Evolutionary conservation across 1,140 invertebrate genomes (phyloP).

Genomic region (Andrena cerasifolii): DNA sequence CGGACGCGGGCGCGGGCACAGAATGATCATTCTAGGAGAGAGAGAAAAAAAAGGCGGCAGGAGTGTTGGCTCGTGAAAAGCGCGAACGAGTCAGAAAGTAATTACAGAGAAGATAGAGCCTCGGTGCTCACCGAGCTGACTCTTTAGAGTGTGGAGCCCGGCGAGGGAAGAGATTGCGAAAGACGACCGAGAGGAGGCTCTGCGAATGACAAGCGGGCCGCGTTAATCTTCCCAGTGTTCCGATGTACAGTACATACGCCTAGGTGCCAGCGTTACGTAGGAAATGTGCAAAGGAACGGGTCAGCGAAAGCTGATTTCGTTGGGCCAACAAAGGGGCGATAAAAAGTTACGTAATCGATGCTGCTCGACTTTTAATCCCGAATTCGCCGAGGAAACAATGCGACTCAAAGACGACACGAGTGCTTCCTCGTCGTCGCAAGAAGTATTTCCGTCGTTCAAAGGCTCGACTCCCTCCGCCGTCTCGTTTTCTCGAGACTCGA

Average conservation of each 20-base stretch:
- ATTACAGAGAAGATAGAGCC: slow-evolving; percentile 45
- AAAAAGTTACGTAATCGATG: too few species aligned
- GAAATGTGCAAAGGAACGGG: not conserved
- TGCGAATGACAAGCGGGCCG: slow-evolving; percentile 36
- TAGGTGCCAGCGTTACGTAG: not conserved
- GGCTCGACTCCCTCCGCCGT: not conserved
- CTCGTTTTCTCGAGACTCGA: not conserved
- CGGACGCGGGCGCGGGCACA: not conserved
- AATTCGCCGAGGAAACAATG: too few species aligned
- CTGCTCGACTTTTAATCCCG: too few species aligned
- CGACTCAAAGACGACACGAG: too few species aligned
- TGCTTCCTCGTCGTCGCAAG: too few species aligned
- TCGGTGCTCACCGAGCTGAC: slow-evolving; percentile 19
- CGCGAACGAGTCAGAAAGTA: slow-evolving; percentile 49
- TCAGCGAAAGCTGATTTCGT: too few species aligned
- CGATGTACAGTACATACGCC: not conserved
- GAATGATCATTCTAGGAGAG: slow-evolving; percentile 23
- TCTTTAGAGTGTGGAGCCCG: slow-evolving; percentile 16
- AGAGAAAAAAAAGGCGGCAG: slow-evolving; percentile 29
- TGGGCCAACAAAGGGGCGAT: too few species aligned
- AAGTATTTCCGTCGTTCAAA: too few species aligned
- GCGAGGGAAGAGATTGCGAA: slow-evolving; percentile 28
- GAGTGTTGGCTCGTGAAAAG: slow-evolving; percentile 36
- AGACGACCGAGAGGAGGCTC: slow-evolving; percentile 2
- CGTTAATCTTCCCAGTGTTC: not conserved